These are phyloP conservation scores for Cephus rjabovi DNA, from an alignment of 2,888 invertebrate genomes.

Conservation along the genomic window DNA sequence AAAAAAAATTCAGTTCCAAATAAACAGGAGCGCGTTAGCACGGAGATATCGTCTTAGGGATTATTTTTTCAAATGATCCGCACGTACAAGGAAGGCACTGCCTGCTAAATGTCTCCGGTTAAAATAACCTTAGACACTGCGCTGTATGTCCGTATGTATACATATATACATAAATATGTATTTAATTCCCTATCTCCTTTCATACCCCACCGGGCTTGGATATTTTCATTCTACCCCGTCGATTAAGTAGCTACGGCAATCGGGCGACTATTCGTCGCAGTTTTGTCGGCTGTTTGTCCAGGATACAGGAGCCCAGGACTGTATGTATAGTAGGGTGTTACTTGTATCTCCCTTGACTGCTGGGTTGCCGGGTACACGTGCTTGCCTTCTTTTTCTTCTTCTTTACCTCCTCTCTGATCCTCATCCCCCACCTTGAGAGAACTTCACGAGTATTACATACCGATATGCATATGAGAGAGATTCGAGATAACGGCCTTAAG, in stretches of 20 bases:
- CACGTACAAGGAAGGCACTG: slow-evolving; percentile 24
- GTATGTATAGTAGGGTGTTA: background rate
- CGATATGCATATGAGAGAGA: slow-evolving; percentile 26
- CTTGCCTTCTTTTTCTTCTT: background rate
- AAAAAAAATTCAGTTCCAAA: slow-evolving; percentile 16
- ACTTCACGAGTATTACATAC: slow-evolving; percentile 20
- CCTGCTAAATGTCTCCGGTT: slow-evolving; percentile 38
- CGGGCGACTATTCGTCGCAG: background rate
- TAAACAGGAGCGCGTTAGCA: slow-evolving; percentile 14
- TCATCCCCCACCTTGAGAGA: background rate
- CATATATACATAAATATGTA: too few relatives aligned
- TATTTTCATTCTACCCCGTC: background rate
- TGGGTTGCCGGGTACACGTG: background rate
- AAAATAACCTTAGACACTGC: background rate
- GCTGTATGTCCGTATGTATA: background rate
- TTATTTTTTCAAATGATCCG: slow-evolving; percentile 49
- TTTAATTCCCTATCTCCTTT: background rate
- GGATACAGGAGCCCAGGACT: background rate
- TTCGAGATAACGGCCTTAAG: slow-evolving; percentile 19
- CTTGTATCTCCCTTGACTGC: background rate
- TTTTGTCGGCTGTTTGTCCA: background rate
- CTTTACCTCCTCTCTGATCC: background rate
- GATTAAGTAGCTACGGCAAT: background rate
- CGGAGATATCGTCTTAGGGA: slow-evolving; percentile 12
- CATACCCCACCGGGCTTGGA: background rate